These are phyloP conservation scores for Drosophila maculinotata DNA, from an alignment of 2,888 invertebrate genomes.

Conservation along the genomic window DNA sequence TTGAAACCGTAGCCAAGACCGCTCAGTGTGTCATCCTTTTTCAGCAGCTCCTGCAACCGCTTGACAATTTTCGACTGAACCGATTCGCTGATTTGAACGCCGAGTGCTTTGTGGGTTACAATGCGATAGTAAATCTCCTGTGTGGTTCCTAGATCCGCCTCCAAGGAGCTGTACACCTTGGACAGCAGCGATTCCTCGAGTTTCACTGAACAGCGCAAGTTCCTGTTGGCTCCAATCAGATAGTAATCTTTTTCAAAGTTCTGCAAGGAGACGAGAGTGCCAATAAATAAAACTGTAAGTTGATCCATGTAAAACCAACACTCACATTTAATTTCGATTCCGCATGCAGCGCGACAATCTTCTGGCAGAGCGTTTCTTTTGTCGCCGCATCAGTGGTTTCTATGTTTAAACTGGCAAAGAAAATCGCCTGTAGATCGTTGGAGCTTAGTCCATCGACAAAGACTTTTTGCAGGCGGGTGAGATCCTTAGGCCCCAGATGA, in stretches of 20 bases:
- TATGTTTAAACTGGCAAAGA: constrained; percentile 91
- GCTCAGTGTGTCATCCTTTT: constrained; percentile 92
- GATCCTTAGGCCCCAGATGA: constrained; percentile 81
- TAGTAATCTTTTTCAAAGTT: constrained; percentile 88
- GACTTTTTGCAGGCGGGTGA: constrained; percentile 83
- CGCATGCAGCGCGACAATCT: constrained; percentile 68
- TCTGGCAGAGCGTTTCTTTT: constrained; percentile 86
- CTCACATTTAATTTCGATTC: constrained; percentile 86
- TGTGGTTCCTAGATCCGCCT: constrained; percentile 88
- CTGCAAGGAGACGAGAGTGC: constrained; percentile 60
- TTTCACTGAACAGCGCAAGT: constrained; percentile 86
- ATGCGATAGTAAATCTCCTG: constrained; percentile 91
- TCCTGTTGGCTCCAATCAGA: constrained; percentile 88
- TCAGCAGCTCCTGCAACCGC: constrained; percentile 90
- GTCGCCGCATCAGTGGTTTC: constrained; percentile 88
- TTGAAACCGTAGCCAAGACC: constrained; percentile 94
- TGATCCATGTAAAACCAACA: too few relatives aligned
- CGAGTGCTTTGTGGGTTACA: constrained; percentile 89
- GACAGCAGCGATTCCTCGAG: constrained; percentile 86
- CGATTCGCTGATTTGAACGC: constrained; percentile 88
- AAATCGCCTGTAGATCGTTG: constrained; percentile 88
- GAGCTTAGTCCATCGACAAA: constrained; percentile 86
- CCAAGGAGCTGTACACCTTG: constrained; percentile 87
- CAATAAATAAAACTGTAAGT: neutral
- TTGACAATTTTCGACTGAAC: constrained; percentile 90